Percentiles rank a stretch among this genome's conserved stretches.
Evolutionary conservation across 35 echinoderm and acorn worm species (phyloP).

Genomic region (Ophioderma brevispina): DNA sequence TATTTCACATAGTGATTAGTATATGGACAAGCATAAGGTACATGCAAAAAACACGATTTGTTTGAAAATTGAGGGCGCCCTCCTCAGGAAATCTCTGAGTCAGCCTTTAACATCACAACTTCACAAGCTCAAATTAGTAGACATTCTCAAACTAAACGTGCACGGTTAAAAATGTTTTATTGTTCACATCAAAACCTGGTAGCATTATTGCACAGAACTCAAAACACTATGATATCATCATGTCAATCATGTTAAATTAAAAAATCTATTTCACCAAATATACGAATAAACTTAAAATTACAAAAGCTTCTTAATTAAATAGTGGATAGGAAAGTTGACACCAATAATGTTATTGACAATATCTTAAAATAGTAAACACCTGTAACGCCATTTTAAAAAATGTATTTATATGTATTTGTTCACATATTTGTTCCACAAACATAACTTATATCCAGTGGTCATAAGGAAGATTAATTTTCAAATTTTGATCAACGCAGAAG

Average conservation of each 20-base stretch:
- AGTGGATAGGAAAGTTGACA: background rate
- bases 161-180: conserved; percentile 4
- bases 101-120: no score
- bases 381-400: background rate
- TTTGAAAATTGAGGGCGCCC: no score
- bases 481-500: no score
- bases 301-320: background rate
- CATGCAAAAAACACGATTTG: no score
- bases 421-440: no score
- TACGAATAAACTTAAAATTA: background rate
- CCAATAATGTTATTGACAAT: background rate
- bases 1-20: no score
- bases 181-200: background rate
- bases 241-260: background rate
- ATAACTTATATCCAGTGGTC: no score
- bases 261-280: background rate
- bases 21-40: no score
- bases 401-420: background rate
- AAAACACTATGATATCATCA: background rate
- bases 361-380: background rate
- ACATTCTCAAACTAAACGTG: no score
- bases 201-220: background rate
- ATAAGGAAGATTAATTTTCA: no score
- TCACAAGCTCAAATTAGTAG: no score
- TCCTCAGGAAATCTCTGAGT: no score